phyloP scores from a whole-genome alignment of 2,113 vertebrate genomes.

The Paracanthobrama guichenoti region DNA sequence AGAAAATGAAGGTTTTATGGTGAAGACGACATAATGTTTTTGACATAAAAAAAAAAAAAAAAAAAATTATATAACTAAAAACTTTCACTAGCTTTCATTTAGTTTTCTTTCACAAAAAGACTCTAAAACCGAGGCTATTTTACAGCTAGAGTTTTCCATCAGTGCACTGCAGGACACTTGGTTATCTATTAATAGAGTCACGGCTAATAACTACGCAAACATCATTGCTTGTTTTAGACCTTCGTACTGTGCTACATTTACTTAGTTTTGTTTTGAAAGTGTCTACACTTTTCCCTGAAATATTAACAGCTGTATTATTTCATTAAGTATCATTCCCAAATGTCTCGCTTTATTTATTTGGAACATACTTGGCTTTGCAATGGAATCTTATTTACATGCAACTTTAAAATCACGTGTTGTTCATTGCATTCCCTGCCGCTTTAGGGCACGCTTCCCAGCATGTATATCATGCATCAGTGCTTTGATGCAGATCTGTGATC shows the following conservation, averaged over 20 bases:
- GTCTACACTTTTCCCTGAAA: constrained; percentile 7
- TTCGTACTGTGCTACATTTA: not conserved
- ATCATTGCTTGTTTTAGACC: constrained; percentile 27
- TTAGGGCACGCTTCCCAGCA: not conserved
- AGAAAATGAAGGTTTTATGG: not conserved
- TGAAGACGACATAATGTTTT: not conserved
- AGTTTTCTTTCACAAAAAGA: not conserved
- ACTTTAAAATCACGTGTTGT: not conserved
- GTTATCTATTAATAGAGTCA: constrained; percentile 30
- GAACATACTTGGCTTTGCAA: not conserved
- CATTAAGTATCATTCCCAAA: not conserved
- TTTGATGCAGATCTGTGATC: constrained; percentile 24
- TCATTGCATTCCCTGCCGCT: not conserved
- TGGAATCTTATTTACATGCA: not conserved
- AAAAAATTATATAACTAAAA: not conserved
- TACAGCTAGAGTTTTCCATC: constrained; percentile 1
- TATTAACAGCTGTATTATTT: constrained; percentile 1
- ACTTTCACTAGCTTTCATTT: not conserved
- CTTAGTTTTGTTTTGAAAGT: not conserved
- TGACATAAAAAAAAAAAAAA: not conserved
- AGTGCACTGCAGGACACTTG: constrained; percentile 1
- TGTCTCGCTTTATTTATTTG: not conserved
- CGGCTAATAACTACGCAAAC: not conserved
- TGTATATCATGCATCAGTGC: constrained; percentile 30
- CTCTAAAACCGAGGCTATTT: not conserved